Evolutionary conservation across 2,797 vertebrate species (phyloP), one percentile per base, ranked within the genome.

Genomic region (Dermochelys coriacea): DNA sequence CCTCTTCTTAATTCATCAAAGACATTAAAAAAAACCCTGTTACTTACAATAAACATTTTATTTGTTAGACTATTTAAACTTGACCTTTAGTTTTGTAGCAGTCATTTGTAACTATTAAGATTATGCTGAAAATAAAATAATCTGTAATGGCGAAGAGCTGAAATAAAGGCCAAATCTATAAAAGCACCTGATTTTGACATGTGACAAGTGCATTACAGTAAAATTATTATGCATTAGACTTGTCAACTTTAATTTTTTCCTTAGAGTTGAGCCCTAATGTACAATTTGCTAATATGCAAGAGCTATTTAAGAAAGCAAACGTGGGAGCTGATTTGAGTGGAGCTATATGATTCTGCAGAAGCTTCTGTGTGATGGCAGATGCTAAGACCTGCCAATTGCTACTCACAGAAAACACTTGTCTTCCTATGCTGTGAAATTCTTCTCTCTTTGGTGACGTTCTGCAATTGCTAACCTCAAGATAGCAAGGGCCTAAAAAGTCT

Each of bases 91-190:
- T 89, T 96, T 87, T 74, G 94, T 91, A 96, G 94, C 77, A 86
- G 89, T 85, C 95, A 96, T 95, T 95, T 90, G 89, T 96, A 96
- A 96, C 93, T 87, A 96, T 97, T 97, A 97, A 97, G 89, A 94
- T 75, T 86, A 89, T 80, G 88, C 37, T 93, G 93, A 45, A 96
- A 94, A 96, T 95, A 94, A 96, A 94, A 86, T 71, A 90, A 93
- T 93, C 86, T 84, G 79, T 54, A 80, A 95, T 5, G 6, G 95
- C 93, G 87, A 88, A 51, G 77, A 74, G 89, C 78, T 84, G 86
- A 85, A 93, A 89, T 94, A 97, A 97, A 97, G 87, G 95, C 90
- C 87, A 95, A 87, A 49, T 41, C 82, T 92, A 85, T 84, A 93
- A 87, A 95, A 85, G 86, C 51, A 71, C 68, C 41, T 51, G 25